Evolutionary conservation across 2,113 vertebrate genomes (phyloP), one percentile per base, ranked within the genome.

Genomic region (Lycaon pictus): DNA sequence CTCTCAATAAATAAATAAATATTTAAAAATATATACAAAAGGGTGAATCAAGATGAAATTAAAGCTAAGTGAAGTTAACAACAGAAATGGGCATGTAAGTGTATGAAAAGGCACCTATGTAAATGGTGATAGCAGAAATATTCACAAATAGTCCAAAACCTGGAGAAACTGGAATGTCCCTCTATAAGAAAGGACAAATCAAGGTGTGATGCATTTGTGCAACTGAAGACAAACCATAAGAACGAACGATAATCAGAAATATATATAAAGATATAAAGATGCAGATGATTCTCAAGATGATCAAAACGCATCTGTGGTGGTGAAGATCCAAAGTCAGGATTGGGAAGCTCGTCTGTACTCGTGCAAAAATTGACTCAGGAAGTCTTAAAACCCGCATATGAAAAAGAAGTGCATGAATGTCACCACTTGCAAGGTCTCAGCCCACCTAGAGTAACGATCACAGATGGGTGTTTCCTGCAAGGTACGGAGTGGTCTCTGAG

Each of bases 91-190:
- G 20, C 15, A 17, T 0, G 15, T 55, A 56, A 43, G 25, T 29
- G 29, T 43, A 43, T 3, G 7, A 29, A 58, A 43, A 88, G 16
- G 19, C 7, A 2, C 11, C 1, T 4, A 2, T 0, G 8, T 23
- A 67, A 51, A 53, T 3, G 29, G 6, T 32, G 37, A 16, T 3
- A 20, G 32, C 19, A 80, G 77, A 5, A 22, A 27, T 37, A 27
- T 2, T 58, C 55, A 3, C 17, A 65, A 51, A 22, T 6, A 43
- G 15, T 58, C 27, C 43, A 17, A n/a, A 65, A 19, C 35, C 35
- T 19, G 37, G 27, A 15, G 19, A 25, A 65, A 43, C 13, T 1
- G 7, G 11, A 72, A 37, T 22, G 71, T 11, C 19, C 56, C 16
- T 25, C 53, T 29, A 58, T 7, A 29, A 88, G 16, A 35, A 37